Conservation (phyloP, 2,888 invertebrate genomes). For the Drosophila ustulata region DNA sequence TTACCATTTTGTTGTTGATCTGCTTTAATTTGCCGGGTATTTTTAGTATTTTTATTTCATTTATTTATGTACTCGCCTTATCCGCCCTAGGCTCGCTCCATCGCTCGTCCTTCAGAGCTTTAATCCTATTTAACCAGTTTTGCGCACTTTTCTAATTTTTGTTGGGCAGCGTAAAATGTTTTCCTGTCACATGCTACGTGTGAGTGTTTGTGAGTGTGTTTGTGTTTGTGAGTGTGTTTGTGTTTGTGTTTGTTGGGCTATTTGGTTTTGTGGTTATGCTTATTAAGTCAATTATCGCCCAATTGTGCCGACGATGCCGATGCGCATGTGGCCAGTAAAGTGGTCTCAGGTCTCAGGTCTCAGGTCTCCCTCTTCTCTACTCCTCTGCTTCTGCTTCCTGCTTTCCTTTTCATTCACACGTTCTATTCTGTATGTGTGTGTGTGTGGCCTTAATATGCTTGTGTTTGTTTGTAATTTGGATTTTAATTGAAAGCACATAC, state of each 20-base stretch:
- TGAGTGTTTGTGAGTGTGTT: neutral
- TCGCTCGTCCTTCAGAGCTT: neutral
- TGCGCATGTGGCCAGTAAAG: constrained; percentile 43
- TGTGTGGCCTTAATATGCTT: constrained; percentile 2
- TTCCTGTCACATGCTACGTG: constrained; percentile 24
- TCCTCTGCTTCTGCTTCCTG: neutral
- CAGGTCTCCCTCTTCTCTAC: neutral
- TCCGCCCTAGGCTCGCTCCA: neutral
- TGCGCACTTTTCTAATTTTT: constrained; percentile 16
- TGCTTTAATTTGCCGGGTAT: neutral
- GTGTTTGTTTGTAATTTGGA: constrained; percentile 68
- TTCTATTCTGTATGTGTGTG: neutral
- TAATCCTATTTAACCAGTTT: constrained; percentile 9
- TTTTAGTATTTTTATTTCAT: too few species aligned
- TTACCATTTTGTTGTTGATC: neutral
- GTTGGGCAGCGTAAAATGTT: constrained; percentile 17
- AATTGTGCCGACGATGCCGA: constrained; percentile 57
- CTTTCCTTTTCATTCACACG: neutral
- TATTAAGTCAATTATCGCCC: constrained; percentile 79
- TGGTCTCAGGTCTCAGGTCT: constrained; percentile 28
- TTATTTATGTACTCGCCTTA: neutral
- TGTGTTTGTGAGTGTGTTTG: constrained; percentile 18
- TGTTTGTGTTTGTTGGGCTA: constrained; percentile 47
- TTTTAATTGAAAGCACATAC: constrained; percentile 65
- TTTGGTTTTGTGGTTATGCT: constrained; percentile 78